These are phyloP conservation scores for Siniperca knerii DNA, from an alignment of 2,113 vertebrate genomes.

Conservation along the genomic window DNA sequence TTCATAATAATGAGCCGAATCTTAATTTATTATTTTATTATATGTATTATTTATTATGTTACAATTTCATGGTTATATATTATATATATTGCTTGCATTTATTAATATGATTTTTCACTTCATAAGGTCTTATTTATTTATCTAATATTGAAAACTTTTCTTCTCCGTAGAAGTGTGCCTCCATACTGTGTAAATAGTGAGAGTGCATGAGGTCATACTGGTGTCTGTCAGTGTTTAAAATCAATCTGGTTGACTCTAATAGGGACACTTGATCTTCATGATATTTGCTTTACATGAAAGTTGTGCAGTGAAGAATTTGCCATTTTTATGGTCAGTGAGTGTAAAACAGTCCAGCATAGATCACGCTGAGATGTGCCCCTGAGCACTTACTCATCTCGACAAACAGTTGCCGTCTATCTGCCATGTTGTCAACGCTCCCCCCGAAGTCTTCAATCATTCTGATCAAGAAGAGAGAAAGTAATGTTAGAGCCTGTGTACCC, in stretches of 20 bases:
- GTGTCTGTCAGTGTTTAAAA: slow-evolving; percentile 19
- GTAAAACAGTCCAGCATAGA: slow-evolving; percentile 39
- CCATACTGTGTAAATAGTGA: background rate
- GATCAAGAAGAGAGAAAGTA: slow-evolving; percentile 78
- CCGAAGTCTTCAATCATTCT: slow-evolving; percentile 98
- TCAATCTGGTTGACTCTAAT: slow-evolving; percentile 9
- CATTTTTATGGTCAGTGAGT: slow-evolving; percentile 44
- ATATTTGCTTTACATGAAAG: slow-evolving; percentile 50
- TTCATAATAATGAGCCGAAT: background rate
- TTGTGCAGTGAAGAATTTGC: slow-evolving; percentile 25
- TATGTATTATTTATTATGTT: too few species aligned
- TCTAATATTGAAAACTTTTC: background rate
- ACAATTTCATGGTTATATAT: background rate
- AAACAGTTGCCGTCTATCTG: slow-evolving; percentile 99
- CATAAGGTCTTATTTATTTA: background rate
- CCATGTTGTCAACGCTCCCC: slow-evolving; percentile 94
- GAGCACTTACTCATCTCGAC: slow-evolving; percentile 98
- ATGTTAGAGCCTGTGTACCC: slow-evolving; percentile 37
- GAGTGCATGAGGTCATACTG: slow-evolving; percentile 13
- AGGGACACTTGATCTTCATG: slow-evolving; percentile 46
- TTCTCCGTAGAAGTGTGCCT: background rate
- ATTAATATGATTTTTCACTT: background rate
- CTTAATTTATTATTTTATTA: background rate
- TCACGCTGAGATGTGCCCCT: slow-evolving; percentile 34
- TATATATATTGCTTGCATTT: background rate